phyloP scores from a whole-genome alignment of 2,797 vertebrate species.

The Monodelphis domestica region DNA sequence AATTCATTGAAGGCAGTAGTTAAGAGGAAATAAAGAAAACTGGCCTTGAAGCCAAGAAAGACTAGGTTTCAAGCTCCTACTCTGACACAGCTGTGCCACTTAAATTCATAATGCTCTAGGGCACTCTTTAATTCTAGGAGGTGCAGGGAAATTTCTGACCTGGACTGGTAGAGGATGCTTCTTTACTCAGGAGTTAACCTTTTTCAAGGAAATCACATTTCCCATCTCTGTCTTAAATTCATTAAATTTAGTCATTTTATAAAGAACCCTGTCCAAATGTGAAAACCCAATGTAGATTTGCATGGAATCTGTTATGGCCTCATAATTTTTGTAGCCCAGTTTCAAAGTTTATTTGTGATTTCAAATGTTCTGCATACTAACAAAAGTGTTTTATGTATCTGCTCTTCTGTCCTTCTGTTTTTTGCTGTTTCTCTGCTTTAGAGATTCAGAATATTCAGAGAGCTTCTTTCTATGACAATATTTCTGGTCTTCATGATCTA shows the following conservation, averaged over 20 bases:
- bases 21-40: not conserved
- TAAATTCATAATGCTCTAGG: not conserved
- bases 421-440: constrained; percentile 89
- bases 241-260: constrained; percentile 54
- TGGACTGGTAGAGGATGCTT: not conserved
- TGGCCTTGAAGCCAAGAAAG: not conserved
- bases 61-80: not conserved
- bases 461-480: constrained; percentile 99
- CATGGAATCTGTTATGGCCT: constrained; percentile 76
- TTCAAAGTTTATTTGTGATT: constrained; percentile 84
- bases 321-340: constrained; percentile 71
- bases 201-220: not conserved
- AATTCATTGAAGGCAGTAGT: not conserved
- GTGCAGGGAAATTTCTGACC: not conserved
- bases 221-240: not conserved
- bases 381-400: constrained; percentile 87
- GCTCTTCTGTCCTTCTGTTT: constrained; percentile 86
- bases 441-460: constrained; percentile 99
- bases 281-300: constrained; percentile 68
- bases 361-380: constrained; percentile 86
- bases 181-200: not conserved
- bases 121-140: not conserved
- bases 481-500: constrained; percentile 96
- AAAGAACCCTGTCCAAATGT: constrained; percentile 45
- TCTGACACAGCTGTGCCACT: not conserved